Evolutionary conservation across 2,888 invertebrate genomes (phyloP).

Genomic region (Tolmerus cingulatus): DNA sequence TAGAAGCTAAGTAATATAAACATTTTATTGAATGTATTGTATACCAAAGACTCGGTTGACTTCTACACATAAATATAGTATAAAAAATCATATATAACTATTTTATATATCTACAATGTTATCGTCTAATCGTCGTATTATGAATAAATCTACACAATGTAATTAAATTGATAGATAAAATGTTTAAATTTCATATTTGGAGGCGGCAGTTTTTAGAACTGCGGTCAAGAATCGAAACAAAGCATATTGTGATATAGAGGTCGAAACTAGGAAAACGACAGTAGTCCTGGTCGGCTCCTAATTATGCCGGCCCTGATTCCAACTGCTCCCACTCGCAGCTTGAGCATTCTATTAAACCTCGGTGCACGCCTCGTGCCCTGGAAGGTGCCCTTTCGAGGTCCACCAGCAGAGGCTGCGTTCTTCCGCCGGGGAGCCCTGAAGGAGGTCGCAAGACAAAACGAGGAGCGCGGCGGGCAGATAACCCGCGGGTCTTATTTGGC

Average conservation of each 20-base stretch:
- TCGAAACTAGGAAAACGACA: background rate
- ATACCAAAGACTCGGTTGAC: no score
- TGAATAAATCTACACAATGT: no score
- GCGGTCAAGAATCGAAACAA: background rate
- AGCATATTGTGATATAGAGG: background rate
- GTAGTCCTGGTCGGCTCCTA: background rate
- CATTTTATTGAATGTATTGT: no score
- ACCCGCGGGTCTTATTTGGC: conserved; percentile 40
- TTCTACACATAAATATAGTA: no score
- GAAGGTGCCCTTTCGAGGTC: background rate
- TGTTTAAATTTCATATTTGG: background rate
- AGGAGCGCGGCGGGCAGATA: conserved; percentile 9
- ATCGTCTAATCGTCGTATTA: no score
- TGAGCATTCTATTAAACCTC: conserved; percentile 29
- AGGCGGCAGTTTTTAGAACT: background rate
- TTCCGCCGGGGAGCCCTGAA: background rate
- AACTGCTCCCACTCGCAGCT: background rate
- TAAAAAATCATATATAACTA: no score
- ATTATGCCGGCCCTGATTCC: background rate
- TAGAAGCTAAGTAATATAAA: no score
- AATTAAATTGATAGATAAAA: background rate
- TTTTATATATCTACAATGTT: no score
- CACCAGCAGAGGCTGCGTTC: background rate
- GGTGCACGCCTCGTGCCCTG: conserved; percentile 14
- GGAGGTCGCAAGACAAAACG: background rate